These are phyloP conservation scores for Pangasianodon hypophthalmus DNA, from an alignment of 2,113 vertebrate species.

Conservation along the genomic window DNA sequence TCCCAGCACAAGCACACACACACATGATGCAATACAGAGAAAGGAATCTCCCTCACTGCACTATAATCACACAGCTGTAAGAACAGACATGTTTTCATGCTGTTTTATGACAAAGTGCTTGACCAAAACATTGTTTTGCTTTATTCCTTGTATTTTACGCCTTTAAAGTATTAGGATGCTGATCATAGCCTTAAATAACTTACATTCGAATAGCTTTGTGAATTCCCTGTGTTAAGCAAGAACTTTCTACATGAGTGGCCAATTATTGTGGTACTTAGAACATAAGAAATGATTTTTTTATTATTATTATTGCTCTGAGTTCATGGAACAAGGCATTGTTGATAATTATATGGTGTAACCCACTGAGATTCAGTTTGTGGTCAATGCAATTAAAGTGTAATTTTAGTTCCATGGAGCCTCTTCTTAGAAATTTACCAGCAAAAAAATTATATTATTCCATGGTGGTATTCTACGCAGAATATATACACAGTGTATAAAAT, in stretches of 20 bases:
- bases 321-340: not conserved
- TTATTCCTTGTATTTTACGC: not conserved
- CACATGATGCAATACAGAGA: slow-evolving; percentile 57
- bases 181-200: not conserved
- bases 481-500: not conserved
- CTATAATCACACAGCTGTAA: not conserved
- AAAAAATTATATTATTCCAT: not conserved
- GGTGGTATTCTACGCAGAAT: not conserved
- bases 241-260: not conserved
- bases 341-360: not conserved
- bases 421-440: not conserved
- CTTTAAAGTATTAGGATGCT: not conserved
- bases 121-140: not conserved
- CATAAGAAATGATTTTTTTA: not conserved
- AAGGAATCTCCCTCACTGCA: slow-evolving; percentile 64
- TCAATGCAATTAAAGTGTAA: not conserved
- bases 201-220: not conserved
- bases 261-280: not conserved
- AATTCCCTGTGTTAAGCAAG: not conserved
- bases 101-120: not conserved
- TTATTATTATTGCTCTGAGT: not conserved
- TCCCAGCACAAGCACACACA: not conserved
- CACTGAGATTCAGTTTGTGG: not conserved
- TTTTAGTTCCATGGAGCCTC: not conserved
- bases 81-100: not conserved